Conservation (phyloP, 2,113 vertebrate genomes). For the Natator depressus region DNA sequence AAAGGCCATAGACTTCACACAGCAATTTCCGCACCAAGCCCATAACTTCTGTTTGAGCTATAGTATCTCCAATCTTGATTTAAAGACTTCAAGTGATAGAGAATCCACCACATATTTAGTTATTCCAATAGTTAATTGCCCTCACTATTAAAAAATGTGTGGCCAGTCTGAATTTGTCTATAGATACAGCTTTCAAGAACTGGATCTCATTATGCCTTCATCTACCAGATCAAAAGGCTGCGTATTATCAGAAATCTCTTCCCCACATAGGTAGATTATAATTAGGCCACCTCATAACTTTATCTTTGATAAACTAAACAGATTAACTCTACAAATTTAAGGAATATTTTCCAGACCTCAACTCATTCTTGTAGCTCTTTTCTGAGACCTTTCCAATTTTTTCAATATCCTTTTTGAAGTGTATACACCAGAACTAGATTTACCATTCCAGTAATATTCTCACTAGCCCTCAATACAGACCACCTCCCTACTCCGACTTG, state of each 20-base stretch:
- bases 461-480: background rate
- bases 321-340: background rate
- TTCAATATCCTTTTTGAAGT: background rate
- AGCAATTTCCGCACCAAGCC: background rate
- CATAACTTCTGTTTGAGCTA: background rate
- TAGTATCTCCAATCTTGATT: background rate
- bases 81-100: background rate
- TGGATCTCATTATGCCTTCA: background rate
- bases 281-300: background rate
- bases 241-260: background rate
- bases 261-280: background rate
- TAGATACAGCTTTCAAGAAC: background rate
- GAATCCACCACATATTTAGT: background rate
- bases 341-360: background rate
- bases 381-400: background rate
- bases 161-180: background rate
- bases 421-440: background rate
- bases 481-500: background rate
- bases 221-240: background rate
- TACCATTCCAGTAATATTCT: background rate
- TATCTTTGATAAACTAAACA: background rate
- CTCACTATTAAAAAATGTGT: background rate
- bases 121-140: background rate
- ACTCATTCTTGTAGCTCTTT: background rate
- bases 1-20: background rate